phyloP scores from a whole-genome alignment of 23 tunicate genomes.

The Halocynthia roretzi region DNA sequence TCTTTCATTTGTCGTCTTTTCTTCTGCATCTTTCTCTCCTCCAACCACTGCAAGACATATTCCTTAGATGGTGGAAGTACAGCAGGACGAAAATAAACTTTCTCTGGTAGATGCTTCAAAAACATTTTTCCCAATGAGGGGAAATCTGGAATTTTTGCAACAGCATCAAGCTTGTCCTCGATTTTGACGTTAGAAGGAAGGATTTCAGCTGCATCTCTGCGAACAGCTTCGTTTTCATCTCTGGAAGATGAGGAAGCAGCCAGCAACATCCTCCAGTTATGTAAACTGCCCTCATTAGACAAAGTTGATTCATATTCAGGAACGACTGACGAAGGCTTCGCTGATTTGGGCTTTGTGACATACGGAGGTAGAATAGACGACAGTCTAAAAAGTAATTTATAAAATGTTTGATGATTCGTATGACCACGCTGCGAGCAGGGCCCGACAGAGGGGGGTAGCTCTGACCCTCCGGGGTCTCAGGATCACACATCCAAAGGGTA shows the following conservation, averaged over 20 bases:
- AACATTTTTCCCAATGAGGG: constrained; percentile 1
- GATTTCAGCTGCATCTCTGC: constrained; percentile 5
- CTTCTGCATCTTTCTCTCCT: constrained; percentile 6
- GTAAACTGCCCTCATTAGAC: not conserved
- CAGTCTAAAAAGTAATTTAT: constrained; percentile 33
- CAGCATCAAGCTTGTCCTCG: constrained; percentile 21
- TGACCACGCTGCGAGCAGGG: not conserved
- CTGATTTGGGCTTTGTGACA: constrained; percentile 46
- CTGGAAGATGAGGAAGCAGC: constrained; percentile 15
- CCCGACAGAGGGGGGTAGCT: too few species aligned
- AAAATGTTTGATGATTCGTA: not conserved
- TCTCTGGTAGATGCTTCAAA: not conserved
- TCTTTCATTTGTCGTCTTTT: not conserved
- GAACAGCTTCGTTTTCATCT: not conserved
- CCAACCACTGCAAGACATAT: constrained; percentile 34
- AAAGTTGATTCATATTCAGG: constrained; percentile 13
- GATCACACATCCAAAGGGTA: too few species aligned
- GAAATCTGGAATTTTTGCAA: constrained; percentile 1
- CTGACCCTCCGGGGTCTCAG: too few species aligned
- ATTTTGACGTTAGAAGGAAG: constrained; percentile 11
- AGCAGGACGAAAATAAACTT: constrained; percentile 16
- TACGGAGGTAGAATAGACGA: constrained; percentile 28
- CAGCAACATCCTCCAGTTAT: constrained; percentile 25
- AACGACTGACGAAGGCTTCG: not conserved
- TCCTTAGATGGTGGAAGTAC: constrained; percentile 21